A percentile compares a stretch with the other conserved stretches of the same genome.
Evolutionary conservation across 2,113 vertebrate genomes (phyloP).

Genomic region (Strix uralensis): DNA sequence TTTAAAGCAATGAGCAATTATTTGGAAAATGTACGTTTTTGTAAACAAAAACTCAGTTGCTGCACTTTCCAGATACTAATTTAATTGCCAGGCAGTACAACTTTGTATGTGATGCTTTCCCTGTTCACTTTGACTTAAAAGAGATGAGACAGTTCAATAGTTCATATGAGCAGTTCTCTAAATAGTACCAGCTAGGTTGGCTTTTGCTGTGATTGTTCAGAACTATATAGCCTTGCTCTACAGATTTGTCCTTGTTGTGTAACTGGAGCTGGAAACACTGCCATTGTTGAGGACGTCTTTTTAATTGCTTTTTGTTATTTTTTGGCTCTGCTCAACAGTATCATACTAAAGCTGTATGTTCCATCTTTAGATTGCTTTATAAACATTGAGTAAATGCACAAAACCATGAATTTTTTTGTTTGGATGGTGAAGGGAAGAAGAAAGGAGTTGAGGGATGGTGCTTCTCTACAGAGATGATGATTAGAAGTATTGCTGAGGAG

Average conservation of each 20-base stretch:
- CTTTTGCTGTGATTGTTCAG: background rate
- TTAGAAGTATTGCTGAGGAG: background rate
- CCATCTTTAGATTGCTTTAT: background rate
- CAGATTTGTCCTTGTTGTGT: background rate
- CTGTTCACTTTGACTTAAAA: background rate
- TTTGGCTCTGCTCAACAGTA: background rate
- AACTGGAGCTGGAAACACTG: background rate
- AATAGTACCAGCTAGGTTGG: background rate
- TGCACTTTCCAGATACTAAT: background rate
- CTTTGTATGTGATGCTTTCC: background rate
- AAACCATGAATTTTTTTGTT: background rate
- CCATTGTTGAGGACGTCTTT: background rate
- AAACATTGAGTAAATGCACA: background rate
- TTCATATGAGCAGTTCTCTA: background rate
- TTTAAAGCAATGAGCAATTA: background rate
- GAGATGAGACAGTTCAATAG: background rate
- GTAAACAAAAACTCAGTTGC: background rate
- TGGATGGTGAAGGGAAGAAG: background rate
- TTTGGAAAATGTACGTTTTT: background rate
- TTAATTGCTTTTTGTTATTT: background rate
- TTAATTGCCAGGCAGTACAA: background rate
- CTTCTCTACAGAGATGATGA: background rate
- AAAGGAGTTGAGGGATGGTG: background rate
- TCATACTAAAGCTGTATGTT: background rate
- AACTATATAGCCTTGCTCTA: background rate